Conservation (phyloP, 2,113 vertebrate genomes). For the Saimiri boliviensis region DNA sequence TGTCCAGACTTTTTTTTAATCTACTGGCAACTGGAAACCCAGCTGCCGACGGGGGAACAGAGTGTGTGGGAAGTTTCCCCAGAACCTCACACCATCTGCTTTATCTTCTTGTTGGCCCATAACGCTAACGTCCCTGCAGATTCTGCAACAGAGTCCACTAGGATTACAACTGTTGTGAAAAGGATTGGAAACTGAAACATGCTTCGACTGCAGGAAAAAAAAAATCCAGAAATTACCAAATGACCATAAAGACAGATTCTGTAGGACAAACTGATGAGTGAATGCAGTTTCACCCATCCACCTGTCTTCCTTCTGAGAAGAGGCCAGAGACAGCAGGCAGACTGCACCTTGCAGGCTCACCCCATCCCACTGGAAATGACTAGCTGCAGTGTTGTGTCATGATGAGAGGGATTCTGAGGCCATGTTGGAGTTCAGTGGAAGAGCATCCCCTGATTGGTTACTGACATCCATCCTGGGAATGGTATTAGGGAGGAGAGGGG, state of each 20-base stretch:
- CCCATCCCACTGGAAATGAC: neutral
- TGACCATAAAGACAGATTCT: neutral
- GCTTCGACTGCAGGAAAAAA: neutral
- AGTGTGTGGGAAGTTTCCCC: neutral
- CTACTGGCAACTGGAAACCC: neutral
- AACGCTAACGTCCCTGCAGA: neutral
- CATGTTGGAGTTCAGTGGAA: neutral
- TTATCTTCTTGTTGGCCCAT: neutral
- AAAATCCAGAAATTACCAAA: neutral
- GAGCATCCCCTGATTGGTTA: neutral
- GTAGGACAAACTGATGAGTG: accelerated
- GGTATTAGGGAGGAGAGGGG: neutral
- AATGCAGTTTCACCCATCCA: neutral
- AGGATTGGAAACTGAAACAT: neutral
- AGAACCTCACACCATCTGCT: neutral
- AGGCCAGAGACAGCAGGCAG: neutral
- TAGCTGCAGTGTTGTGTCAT: neutral
- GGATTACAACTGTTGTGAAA: neutral
- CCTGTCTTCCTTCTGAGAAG: neutral
- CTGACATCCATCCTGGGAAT: neutral
- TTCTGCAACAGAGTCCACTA: neutral
- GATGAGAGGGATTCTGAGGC: neutral
- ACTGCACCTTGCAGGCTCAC: neutral
- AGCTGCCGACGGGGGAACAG: neutral
- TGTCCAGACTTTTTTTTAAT: neutral